Percentiles rank a stretch among this genome's conserved stretches.
These are phyloP conservation scores for Telmatochromis brachygnathus DNA, from an alignment of 2,113 vertebrate species.

Conservation along the genomic window DNA sequence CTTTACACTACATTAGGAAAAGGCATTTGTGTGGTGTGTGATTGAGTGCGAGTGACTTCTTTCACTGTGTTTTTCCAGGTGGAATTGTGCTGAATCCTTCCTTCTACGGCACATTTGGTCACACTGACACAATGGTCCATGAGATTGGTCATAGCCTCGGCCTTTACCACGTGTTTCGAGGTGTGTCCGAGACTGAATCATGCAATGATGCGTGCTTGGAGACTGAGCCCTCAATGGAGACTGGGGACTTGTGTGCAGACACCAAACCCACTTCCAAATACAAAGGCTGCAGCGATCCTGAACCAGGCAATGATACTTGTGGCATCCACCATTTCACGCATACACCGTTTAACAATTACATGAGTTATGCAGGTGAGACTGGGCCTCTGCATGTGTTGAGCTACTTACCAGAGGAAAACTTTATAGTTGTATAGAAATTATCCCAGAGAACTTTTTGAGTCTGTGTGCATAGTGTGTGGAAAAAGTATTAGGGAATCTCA, in stretches of 20 bases:
- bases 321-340: conserved; percentile 83
- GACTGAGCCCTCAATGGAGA: conserved; percentile 92
- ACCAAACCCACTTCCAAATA: conserved; percentile 94
- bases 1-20: background rate
- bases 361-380: conserved; percentile 93
- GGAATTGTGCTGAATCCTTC: conserved; percentile 96
- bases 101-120: conserved; percentile 90
- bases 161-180: conserved; percentile 94
- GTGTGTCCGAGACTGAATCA: conserved; percentile 93
- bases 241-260: conserved; percentile 91
- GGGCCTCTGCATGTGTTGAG: background rate
- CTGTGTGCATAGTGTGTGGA: background rate
- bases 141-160: conserved; percentile 96
- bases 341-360: conserved; percentile 96
- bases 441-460: conserved; percentile 1
- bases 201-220: conserved; percentile 96
- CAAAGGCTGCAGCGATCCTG: conserved; percentile 89
- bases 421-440: background rate
- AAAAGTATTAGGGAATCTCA: background rate
- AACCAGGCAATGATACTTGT: conserved; percentile 90
- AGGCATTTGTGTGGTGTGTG: background rate
- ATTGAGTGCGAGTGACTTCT: background rate
- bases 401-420: conserved; percentile 58
- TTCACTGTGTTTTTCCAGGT: conserved; percentile 59
- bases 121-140: conserved; percentile 98